A percentile compares a stretch with the other conserved stretches of the same genome.
Evolutionary conservation across 1,140 invertebrate species (phyloP).

Genomic region (Orius insidiosus): DNA sequence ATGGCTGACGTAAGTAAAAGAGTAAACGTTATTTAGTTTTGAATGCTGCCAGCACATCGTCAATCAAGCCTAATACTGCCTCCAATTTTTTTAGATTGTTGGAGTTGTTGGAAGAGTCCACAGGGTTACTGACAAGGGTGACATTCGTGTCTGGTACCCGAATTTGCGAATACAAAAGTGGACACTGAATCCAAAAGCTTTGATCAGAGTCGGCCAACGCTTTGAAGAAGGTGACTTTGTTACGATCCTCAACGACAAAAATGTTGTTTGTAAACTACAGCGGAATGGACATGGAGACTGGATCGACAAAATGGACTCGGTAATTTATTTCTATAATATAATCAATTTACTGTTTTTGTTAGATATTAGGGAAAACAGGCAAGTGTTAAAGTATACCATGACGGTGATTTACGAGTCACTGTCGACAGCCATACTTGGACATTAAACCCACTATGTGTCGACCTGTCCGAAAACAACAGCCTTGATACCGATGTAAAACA

Average conservation of each 20-base stretch:
- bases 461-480: too few species aligned
- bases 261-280: constrained; percentile 60
- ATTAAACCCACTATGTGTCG: constrained; percentile 69
- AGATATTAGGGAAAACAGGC: constrained; percentile 67
- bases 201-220: constrained; percentile 49
- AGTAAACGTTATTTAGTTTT: too few species aligned
- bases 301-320: constrained; percentile 69
- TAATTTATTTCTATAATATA: too few species aligned
- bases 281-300: constrained; percentile 75
- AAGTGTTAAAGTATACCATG: constrained; percentile 73
- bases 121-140: constrained; percentile 74
- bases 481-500: too few species aligned
- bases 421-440: constrained; percentile 65
- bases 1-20: constrained; percentile 54
- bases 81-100: constrained; percentile 40
- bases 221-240: constrained; percentile 70
- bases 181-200: constrained; percentile 73
- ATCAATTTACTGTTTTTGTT: too few species aligned
- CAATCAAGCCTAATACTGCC: too few species aligned
- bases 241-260: constrained; percentile 51
- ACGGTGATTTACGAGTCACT: constrained; percentile 69
- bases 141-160: constrained; percentile 52
- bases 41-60: too few species aligned
- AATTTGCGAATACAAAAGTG: constrained; percentile 60
- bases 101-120: constrained; percentile 69